phyloP scores from a whole-genome alignment of 2,797 vertebrate genomes.

The Smutsia temminckii region DNA sequence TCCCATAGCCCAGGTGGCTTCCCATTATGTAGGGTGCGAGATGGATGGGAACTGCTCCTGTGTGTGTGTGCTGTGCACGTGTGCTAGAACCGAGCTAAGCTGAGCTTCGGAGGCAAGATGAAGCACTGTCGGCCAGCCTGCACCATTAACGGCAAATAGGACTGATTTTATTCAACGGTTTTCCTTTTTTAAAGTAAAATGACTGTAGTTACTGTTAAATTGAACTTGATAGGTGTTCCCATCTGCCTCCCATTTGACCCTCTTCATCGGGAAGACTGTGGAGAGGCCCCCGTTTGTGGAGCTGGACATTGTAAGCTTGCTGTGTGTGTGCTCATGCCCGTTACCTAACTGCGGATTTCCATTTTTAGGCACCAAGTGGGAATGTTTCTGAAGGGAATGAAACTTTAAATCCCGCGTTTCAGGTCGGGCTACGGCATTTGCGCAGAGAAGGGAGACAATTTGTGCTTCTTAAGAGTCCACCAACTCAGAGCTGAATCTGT shows the following conservation, averaged over 20 bases:
- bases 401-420: not conserved
- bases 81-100: constrained; percentile 61
- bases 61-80: not conserved
- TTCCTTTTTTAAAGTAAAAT: constrained; percentile 81
- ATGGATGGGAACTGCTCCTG: not conserved
- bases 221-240: constrained; percentile 70
- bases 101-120: constrained; percentile 51
- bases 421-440: accelerated
- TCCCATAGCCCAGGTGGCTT: constrained; percentile 16
- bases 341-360: constrained; percentile 22
- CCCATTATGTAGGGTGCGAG: constrained; percentile 50
- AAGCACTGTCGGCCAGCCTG: constrained; percentile 60
- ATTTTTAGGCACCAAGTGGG: constrained; percentile 37
- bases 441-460: accelerated
- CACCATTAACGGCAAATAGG: constrained; percentile 72
- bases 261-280: constrained; percentile 18
- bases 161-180: constrained; percentile 78
- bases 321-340: accelerated
- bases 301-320: not conserved
- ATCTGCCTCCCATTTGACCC: constrained; percentile 15
- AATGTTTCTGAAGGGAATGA: not conserved
- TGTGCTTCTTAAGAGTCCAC: not conserved
- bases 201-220: constrained; percentile 79
- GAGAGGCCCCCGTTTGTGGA: not conserved
- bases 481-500: not conserved